These are phyloP conservation scores for Cyaniris semiargus DNA, from an alignment of 2,888 invertebrate genomes.

Conservation along the genomic window DNA sequence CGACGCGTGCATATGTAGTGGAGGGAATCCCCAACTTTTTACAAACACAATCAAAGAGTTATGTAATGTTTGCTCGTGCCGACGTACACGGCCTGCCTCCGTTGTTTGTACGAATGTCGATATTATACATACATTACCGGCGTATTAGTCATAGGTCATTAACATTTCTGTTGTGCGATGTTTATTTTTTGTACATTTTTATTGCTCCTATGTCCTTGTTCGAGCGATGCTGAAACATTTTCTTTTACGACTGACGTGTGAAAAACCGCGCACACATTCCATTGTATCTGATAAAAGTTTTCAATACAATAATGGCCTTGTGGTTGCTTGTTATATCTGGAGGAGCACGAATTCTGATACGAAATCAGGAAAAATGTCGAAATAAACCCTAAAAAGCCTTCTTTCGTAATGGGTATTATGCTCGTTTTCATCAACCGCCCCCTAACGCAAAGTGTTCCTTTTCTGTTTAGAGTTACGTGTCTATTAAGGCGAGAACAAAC, in stretches of 20 bases:
- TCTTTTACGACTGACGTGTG: constrained; percentile 39
- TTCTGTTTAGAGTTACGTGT: too few relatives aligned
- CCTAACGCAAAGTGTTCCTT: too few relatives aligned
- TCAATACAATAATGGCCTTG: neutral
- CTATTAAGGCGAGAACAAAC: too few relatives aligned
- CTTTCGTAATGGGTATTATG: too few relatives aligned
- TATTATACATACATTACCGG: constrained; percentile 72
- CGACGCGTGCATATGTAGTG: constrained; percentile 63
- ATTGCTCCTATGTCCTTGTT: constrained; percentile 58
- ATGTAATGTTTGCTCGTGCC: constrained; percentile 78
- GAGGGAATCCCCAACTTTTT: constrained; percentile 81
- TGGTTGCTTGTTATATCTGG: neutral
- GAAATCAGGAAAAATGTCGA: too few relatives aligned
- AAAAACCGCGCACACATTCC: constrained; percentile 23
- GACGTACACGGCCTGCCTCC: constrained; percentile 64
- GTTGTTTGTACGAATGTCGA: constrained; percentile 76
- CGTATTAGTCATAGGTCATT: constrained; percentile 77
- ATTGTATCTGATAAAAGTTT: neutral
- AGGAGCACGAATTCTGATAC: neutral
- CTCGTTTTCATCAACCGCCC: too few relatives aligned
- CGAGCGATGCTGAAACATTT: constrained; percentile 40
- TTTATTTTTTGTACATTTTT: constrained; percentile 64
- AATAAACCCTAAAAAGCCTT: too few relatives aligned
- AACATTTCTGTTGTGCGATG: constrained; percentile 66
- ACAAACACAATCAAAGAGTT: constrained; percentile 81